Conservation (phyloP, 30 jellyfish, hydroid and myxozoan genomes). For the Turritopsis dohrnii region DNA sequence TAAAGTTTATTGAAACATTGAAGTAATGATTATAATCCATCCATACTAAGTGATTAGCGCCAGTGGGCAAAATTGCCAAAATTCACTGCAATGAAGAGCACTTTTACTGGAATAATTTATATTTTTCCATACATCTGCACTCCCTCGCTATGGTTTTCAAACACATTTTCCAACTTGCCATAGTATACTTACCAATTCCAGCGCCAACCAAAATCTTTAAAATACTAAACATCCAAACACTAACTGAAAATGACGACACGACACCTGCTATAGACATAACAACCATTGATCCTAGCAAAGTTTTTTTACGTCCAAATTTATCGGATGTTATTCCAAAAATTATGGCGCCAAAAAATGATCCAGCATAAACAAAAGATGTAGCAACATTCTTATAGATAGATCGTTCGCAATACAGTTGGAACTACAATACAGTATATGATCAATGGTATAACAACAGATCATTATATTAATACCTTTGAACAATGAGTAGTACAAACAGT, state of each 20-base stretch:
- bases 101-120: no score
- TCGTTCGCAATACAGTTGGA: slow-evolving; percentile 27
- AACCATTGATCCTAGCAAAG: slow-evolving; percentile 21
- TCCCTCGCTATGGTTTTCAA: no score
- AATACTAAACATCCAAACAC: slow-evolving; percentile 21
- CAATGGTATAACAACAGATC: no score
- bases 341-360: slow-evolving; percentile 45
- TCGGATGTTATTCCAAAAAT: slow-evolving; percentile 29
- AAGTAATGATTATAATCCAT: no score
- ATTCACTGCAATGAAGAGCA: no score
- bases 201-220: slow-evolving; percentile 36
- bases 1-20: no score
- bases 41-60: no score
- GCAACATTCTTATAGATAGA: slow-evolving; percentile 30
- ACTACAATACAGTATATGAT: slow-evolving; percentile 18
- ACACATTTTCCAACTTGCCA: no score
- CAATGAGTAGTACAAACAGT: not conserved
- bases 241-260: slow-evolving; percentile 22
- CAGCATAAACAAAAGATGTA: slow-evolving; percentile 32
- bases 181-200: slow-evolving; percentile 42
- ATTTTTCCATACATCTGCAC: no score
- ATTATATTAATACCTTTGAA: not conserved
- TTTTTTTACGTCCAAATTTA: slow-evolving; percentile 34
- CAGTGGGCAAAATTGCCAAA: no score
- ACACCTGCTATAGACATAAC: slow-evolving; percentile 30